These are phyloP conservation scores for Rhynchophorus ferrugineus DNA, from an alignment of 1,140 invertebrate species.

Conservation along the genomic window DNA sequence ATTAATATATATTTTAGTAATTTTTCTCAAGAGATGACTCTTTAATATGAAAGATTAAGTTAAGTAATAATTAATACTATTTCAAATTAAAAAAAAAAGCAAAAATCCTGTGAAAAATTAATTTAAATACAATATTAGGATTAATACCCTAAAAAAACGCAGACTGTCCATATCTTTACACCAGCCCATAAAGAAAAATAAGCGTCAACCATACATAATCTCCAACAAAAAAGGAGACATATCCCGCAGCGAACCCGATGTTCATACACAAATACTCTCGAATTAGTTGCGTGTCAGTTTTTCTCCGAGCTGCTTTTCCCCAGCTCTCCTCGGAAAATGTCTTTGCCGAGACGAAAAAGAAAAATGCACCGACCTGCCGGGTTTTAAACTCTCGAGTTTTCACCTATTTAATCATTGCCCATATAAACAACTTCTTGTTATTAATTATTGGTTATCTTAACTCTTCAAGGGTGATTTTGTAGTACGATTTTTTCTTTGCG, in stretches of 20 bases:
- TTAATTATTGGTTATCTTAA: too few species aligned
- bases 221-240: conserved; percentile 4
- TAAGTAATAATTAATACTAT: too few species aligned
- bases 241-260: conserved; percentile 10
- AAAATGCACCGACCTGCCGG: conserved; percentile 22
- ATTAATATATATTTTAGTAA: too few species aligned
- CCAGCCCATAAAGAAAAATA: background rate
- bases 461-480: too few species aligned
- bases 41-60: too few species aligned
- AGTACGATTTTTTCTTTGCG: too few species aligned
- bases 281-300: conserved; percentile 17
- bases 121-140: too few species aligned
- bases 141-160: too few species aligned
- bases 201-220: conserved; percentile 1
- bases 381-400: conserved; percentile 26
- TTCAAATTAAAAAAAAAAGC: too few species aligned
- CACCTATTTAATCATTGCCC: conserved; percentile 25
- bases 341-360: conserved; percentile 16
- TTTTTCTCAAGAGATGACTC: too few species aligned
- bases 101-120: too few species aligned
- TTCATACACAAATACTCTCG: conserved; percentile 18
- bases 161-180: too few species aligned
- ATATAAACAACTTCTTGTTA: conserved; percentile 17
- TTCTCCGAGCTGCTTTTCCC: conserved; percentile 7
- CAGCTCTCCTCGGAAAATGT: conserved; percentile 15